Evolutionary conservation across 1,140 invertebrate species (phyloP), one percentile per base, ranked within the genome.

Genomic region (Eriosoma lanigerum): DNA sequence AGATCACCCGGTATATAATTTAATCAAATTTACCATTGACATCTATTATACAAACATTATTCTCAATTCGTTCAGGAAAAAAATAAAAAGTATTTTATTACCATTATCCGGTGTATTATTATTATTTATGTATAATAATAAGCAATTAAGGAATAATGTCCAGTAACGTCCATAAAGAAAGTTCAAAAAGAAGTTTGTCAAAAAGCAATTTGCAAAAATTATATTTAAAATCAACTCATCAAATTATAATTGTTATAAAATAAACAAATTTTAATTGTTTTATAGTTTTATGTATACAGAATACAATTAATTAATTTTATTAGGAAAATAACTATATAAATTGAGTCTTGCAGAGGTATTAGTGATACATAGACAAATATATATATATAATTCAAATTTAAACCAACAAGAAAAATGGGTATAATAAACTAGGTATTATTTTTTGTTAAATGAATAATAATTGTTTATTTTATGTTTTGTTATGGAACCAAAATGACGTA

Each of bases 11-110:
- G 21, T 21, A 56, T 24, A 56, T 24, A 26, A 24, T 26, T 1
- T 60, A 60, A 60, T 60, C 13, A 6, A 26, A 60, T 26, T 24
- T 19, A 26, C 24, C 58, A 60, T 60, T 26, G 26, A 60, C 26
- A 60, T 26, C 15, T 60, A 60, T 26, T 29, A 60, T 60, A 60
- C 56, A 60, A 60, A 60, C 12, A 60, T 29, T 60, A 29, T 26
- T 60, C 24, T 60, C 56, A 60, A 60, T 29, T 60, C 13, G 21
- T 60, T 60, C 15, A 60, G 6, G 15, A 10, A 6, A 21, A 21
- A 60, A 60, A 60, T 26, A 26, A 60, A 21, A 26, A 60, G 26
- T 26, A 60, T 15, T 60, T 26, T 60, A 60, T 26, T 29, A 24
- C 17, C 15, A 26, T 17, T 60, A 60, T 19, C 58, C 24, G 1